Evolutionary conservation across 2,113 vertebrate species (phyloP).

Genomic region (Athene cunicularia): DNA sequence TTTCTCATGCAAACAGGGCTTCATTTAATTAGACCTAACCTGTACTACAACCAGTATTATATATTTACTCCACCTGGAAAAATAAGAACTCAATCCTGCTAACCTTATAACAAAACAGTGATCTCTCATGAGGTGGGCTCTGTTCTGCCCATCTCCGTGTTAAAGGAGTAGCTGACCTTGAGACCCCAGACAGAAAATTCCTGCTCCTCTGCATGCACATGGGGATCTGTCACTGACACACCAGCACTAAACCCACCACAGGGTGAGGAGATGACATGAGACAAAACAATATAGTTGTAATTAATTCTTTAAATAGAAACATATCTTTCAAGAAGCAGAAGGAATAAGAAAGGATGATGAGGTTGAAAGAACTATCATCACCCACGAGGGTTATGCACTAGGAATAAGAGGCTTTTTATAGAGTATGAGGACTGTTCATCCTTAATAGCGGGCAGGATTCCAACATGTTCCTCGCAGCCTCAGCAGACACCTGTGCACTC

Average conservation of each 20-base stretch:
- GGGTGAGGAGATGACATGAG: rapidly evolving
- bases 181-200: not conserved
- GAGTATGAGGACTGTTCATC: not conserved
- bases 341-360: not conserved
- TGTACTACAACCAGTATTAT: not conserved
- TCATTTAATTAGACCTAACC: not conserved
- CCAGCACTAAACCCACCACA: not conserved
- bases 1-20: not conserved
- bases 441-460: not conserved
- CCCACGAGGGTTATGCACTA: rapidly evolving
- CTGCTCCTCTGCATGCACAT: not conserved
- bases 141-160: not conserved
- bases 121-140: not conserved
- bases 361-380: not conserved
- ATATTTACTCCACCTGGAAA: not conserved
- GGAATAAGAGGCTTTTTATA: not conserved
- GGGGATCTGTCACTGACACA: not conserved
- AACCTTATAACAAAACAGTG: not conserved
- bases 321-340: not conserved
- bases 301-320: not conserved
- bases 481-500: not conserved
- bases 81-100: not conserved
- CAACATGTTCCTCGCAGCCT: not conserved
- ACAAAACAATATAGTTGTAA: not conserved
- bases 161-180: not conserved